These are phyloP conservation scores for Biston betularia DNA, from an alignment of 2,888 invertebrate genomes.

Conservation along the genomic window DNA sequence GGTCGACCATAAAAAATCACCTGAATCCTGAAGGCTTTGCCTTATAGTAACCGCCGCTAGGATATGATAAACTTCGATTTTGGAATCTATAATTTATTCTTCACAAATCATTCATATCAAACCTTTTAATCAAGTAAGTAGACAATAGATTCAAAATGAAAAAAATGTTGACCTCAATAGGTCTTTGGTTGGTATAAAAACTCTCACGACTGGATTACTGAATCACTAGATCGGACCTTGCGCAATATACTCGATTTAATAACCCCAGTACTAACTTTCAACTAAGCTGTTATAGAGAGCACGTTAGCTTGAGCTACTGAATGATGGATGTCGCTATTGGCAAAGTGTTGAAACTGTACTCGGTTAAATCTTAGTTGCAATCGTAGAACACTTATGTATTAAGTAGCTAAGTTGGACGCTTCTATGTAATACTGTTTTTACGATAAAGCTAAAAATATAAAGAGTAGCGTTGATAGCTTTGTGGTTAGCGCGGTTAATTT, in stretches of 20 bases:
- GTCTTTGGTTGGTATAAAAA: conserved; percentile 18
- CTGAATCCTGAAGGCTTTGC: no score
- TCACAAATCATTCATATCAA: conserved; percentile 24
- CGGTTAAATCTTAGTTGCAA: not conserved
- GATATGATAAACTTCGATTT: not conserved
- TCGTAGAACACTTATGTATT: no score
- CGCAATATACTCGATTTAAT: conserved; percentile 21
- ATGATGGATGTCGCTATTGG: conserved; percentile 18
- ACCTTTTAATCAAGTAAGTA: conserved; percentile 23
- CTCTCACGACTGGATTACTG: conserved; percentile 31
- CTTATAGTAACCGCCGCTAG: no score
- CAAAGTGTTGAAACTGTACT: conserved; percentile 1
- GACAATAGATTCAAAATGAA: conserved; percentile 20
- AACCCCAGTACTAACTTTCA: conserved; percentile 20
- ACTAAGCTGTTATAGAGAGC: conserved; percentile 12
- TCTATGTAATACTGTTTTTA: no score
- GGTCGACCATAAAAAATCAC: no score
- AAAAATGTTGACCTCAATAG: conserved; percentile 29
- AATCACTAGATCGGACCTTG: conserved; percentile 32
- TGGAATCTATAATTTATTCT: conserved; percentile 5
- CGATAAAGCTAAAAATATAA: no score
- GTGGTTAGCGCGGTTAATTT: no score
- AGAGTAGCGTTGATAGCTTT: no score
- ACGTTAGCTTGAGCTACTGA: not conserved
- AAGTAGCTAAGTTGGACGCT: not conserved